Percentiles rank a stretch among this genome's conserved stretches.
These are phyloP conservation scores for Spinus pinus DNA, from an alignment of 2,797 vertebrate genomes.

Conservation along the genomic window DNA sequence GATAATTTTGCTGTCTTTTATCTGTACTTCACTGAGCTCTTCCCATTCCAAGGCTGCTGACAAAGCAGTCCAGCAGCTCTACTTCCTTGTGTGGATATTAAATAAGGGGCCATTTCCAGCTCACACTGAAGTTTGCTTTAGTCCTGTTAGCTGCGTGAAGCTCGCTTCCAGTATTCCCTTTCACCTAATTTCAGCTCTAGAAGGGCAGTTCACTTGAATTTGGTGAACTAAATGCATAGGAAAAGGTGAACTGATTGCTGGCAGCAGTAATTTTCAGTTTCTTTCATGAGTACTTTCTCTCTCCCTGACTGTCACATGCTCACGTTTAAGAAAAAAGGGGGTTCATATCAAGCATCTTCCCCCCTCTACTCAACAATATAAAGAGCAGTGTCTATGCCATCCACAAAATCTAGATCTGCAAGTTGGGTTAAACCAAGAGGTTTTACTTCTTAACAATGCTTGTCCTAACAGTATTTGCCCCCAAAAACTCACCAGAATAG, in stretches of 20 bases:
- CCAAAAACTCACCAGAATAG: conserved; percentile 88
- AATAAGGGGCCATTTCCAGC: background rate
- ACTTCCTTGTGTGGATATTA: background rate
- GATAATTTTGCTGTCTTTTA: background rate
- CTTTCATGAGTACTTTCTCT: background rate
- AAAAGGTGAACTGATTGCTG: background rate
- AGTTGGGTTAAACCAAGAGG: background rate
- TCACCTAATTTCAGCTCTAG: background rate
- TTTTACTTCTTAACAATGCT: background rate
- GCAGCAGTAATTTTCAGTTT: background rate
- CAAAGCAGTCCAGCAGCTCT: background rate
- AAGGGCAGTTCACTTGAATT: background rate
- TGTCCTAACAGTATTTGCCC: background rate
- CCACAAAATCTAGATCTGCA: background rate
- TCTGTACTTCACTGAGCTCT: background rate
- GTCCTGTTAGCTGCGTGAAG: background rate
- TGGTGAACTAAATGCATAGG: background rate
- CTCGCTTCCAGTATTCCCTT: background rate
- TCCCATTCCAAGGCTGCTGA: background rate
- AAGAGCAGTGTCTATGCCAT: background rate
- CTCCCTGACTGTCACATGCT: background rate
- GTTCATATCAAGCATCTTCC: background rate
- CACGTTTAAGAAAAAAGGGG: background rate
- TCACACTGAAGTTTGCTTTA: background rate
- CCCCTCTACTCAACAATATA: background rate